Base-by-base conservation (phyloP, 2,113 vertebrate species). In the Aleadryas rufinucha region DNA sequence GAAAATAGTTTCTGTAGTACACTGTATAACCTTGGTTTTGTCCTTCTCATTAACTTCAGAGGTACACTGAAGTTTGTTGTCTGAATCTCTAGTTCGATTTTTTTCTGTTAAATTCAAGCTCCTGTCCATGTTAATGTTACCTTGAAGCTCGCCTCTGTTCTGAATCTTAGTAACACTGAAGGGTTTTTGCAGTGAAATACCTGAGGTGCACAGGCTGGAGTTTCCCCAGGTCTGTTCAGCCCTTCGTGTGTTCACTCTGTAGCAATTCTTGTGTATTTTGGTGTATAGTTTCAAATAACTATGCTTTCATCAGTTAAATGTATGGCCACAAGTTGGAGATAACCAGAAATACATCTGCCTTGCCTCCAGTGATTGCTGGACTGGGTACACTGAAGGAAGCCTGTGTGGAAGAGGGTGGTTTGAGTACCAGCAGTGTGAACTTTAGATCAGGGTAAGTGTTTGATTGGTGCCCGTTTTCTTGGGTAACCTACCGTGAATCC, bases 11-110 rank as follows among this genome's bases (percentile, higher is more conserved):
- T 91, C 27, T 80, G 31, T 23, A 53, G 12, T 33, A 33, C 19
- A 11, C 7, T 45, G 14, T 44, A 7, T 69, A 80, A 87, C 81
- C 57, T 82, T 84, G 66, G 17, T 41, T 93, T 90, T 54, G 47
- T 77, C 49, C 85, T 97, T 93, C 52, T 63, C 19, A 14, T 84
- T 76, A 70, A 60, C 42, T 75, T 74, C 81, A 41, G 74, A 84
- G 49, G 24, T 49, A 42, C 24, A 19, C 30, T 66, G 65, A 76
- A 78, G 27, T 92, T 53, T 72, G 60, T 44, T 93, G 33, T 59
- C 39, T 94, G 79, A 91, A 86, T 92, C 31, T 61, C 70, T 39
- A 21, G 81, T 53, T 97, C 13, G 4, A 0, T 39, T 52, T 93
- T 94, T 80, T 81, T 23, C 47, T 63, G 42, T 24, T 69, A 80